Base-by-base conservation (phyloP, 2,113 vertebrate species). In the Corapipo altera region DNA sequence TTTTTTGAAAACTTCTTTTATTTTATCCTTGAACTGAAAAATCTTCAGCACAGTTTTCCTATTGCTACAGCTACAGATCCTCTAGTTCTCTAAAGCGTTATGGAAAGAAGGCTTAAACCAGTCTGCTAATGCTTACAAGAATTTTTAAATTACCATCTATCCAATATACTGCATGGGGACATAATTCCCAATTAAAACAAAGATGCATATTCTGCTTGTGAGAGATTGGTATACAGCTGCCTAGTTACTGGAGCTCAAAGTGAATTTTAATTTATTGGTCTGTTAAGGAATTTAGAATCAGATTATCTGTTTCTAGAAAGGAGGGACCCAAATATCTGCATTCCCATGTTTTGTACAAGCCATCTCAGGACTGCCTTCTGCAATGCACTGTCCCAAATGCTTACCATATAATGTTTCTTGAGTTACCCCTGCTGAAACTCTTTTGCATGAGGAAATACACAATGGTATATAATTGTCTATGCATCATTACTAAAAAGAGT, bases 111-210 rank as follows among this genome's bases (percentile, higher is more conserved):
- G 6, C 5, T 11, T 24, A 46, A 79, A 73, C 10, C 28, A 71
- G 1, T 28, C 32, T 69, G 12, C 24, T 72, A 75, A 19, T 37
- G 30, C 10, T 52, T 59, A 64, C 2, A 24, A 24, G 30, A 67
- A 35, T 28, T 72, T 55, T 20, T 67, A 80, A 69, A 61, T 43
- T 70, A 21, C 27, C 5, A 20, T 39, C 18, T 35, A n/a, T 30
- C 16, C 32, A 84, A 32, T 59, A 65, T 44, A 26, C 51, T 51
- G 8, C 23, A 61, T 0, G 0, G 18, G 14, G 32, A 57, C 2
- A 13, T 23, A 28, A 43, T 58, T 67, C 37, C 20, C 20, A 44
- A 20, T 70, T 55, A 75, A 83, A 93, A 62, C 4, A 30, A 15
- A 58, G 6, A 27, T n/a, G 7, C 41, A 57, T 6, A 11, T 81